These are phyloP conservation scores for Patiria pectinifera DNA, from an alignment of 53 echinoderm and acorn worm genomes.

Conservation along the genomic window DNA sequence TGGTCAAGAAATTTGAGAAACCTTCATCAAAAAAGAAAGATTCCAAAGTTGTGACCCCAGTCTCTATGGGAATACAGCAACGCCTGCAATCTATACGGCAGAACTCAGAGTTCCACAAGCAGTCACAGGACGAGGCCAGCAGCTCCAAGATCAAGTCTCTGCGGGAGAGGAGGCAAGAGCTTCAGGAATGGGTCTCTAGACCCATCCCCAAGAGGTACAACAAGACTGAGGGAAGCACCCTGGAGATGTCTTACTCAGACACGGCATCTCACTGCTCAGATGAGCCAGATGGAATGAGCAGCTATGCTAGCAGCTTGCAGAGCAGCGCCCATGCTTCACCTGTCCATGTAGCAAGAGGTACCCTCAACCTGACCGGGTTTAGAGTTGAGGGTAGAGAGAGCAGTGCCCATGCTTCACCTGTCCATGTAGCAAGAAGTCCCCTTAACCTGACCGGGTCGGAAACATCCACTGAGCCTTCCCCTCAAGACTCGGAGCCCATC, in stretches of 20 bases:
- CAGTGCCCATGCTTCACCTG: slow-evolving; percentile 75
- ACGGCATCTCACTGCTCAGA: slow-evolving; percentile 45
- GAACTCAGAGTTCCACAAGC: slow-evolving; percentile 40
- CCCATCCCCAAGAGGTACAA: slow-evolving; percentile 50
- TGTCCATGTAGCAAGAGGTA: slow-evolving; percentile 42
- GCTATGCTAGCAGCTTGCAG: slow-evolving; percentile 78
- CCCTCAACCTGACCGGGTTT: not conserved
- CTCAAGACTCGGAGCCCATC: slow-evolving; percentile 62
- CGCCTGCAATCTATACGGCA: slow-evolving; percentile 80
- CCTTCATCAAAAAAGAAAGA: slow-evolving; percentile 42
- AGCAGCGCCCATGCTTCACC: slow-evolving; percentile 83
- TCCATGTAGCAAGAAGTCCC: slow-evolving; percentile 44
- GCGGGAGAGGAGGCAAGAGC: slow-evolving; percentile 75
- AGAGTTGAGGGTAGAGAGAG: slow-evolving; percentile 23
- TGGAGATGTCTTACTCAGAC: slow-evolving; percentile 55
- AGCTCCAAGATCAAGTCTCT: slow-evolving; percentile 75
- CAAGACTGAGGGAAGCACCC: slow-evolving; percentile 47
- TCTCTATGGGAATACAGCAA: slow-evolving; percentile 73
- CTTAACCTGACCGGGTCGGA: slow-evolving; percentile 2
- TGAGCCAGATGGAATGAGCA: slow-evolving; percentile 54
- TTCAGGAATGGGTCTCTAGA: slow-evolving; percentile 79
- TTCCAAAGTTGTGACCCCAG: slow-evolving; percentile 73
- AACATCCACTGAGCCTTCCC: slow-evolving; percentile 41
- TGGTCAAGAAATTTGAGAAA: slow-evolving; percentile 74
- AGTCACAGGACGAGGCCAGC: slow-evolving; percentile 26